phyloP scores from a whole-genome alignment of 2,797 vertebrate genomes.

The Lemur catta region DNA sequence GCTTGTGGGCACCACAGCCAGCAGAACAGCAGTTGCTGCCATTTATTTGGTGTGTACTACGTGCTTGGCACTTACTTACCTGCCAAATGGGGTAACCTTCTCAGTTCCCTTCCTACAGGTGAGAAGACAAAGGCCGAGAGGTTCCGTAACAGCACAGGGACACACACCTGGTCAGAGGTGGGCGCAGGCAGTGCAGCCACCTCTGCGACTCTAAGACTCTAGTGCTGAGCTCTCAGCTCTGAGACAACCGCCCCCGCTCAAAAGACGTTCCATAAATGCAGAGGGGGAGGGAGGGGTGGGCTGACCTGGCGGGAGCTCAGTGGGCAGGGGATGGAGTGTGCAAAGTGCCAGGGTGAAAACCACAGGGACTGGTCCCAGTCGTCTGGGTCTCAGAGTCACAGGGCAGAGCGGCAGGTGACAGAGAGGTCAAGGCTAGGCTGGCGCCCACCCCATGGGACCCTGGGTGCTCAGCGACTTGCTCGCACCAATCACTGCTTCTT shows the following conservation, averaged over 20 bases:
- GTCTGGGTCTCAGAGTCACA: neutral
- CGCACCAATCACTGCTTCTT: no score
- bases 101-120: no score
- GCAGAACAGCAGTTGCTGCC: fast-evolving
- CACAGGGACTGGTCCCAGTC: fast-evolving
- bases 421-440: neutral
- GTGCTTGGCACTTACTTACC: no score
- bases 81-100: neutral
- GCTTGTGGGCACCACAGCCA: fast-evolving
- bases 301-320: neutral
- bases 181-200: no score
- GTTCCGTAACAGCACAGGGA: no score
- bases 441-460: fast-evolving
- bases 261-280: neutral
- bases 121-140: neutral
- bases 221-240: fast-evolving
- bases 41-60: fast-evolving
- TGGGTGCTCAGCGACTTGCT: neutral
- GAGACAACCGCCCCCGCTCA: fast-evolving
- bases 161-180: fast-evolving
- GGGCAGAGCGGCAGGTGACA: no score
- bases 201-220: no score
- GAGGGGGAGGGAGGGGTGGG: fast-evolving
- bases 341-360: neutral
- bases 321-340: fast-evolving